phyloP scores from a whole-genome alignment of 2,888 invertebrate genomes.

The Trachelus iudaicus region DNA sequence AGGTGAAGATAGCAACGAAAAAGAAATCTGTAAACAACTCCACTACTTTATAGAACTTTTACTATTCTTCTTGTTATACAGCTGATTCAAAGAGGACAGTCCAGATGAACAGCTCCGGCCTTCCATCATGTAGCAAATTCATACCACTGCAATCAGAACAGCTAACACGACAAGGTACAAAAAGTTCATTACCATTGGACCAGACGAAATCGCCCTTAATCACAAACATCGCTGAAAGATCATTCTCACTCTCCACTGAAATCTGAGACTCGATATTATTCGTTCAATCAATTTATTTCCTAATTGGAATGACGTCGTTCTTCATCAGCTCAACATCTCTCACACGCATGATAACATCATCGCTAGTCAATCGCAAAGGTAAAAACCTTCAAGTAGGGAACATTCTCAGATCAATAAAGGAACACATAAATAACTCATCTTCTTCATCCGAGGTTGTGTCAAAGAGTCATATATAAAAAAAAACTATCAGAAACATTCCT shows the following conservation, averaged over 20 bases:
- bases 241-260: not conserved
- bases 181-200: not conserved
- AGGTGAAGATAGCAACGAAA: not conserved
- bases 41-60: not conserved
- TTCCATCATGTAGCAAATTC: not conserved
- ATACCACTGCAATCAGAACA: not conserved
- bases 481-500: not conserved
- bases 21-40: not conserved
- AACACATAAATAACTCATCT: not conserved
- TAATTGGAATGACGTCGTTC: not conserved
- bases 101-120: not conserved
- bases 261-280: not conserved
- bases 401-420: not conserved
- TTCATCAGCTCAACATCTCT: not conserved
- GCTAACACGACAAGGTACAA: not conserved
- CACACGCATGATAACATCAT: not conserved
- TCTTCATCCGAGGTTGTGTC: not conserved
- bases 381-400: not conserved
- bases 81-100: not conserved
- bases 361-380: not conserved
- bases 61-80: not conserved
- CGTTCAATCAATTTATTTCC: not conserved
- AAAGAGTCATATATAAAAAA: not conserved
- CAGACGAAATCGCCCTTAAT: not conserved
- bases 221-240: not conserved